Conservation (phyloP, 37 sponge, comb jelly and placozoan species). For the Cliona cf. orientalis region DNA sequence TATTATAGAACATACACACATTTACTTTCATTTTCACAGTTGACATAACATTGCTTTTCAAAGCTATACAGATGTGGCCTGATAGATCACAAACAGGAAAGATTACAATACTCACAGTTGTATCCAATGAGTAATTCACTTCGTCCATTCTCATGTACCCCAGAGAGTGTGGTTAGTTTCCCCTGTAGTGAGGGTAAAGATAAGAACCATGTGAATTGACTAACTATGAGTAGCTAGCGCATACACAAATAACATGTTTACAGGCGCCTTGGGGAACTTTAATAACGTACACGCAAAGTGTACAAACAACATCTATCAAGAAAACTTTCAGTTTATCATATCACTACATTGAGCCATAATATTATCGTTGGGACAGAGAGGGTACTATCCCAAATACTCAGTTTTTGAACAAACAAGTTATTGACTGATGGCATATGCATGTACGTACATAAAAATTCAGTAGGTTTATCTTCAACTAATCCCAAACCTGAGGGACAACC, state of each 20-base stretch:
- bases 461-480: too few species aligned
- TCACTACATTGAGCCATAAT: not conserved
- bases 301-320: not conserved
- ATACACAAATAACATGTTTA: not conserved
- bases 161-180: slow-evolving; percentile 32
- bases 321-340: not conserved
- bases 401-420: too few species aligned
- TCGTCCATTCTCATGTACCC: slow-evolving; percentile 11
- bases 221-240: not conserved
- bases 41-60: too few species aligned
- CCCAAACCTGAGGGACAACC: too few species aligned
- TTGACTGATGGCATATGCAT: too few species aligned
- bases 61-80: too few species aligned
- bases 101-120: slow-evolving; percentile 49
- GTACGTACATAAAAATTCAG: too few species aligned
- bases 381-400: not conserved
- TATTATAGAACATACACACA: too few species aligned
- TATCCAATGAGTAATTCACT: slow-evolving; percentile 69
- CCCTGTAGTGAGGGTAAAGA: slow-evolving; percentile 9
- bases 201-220: not conserved
- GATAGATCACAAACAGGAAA: too few species aligned
- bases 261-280: not conserved
- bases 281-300: not conserved
- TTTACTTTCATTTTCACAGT: too few species aligned
- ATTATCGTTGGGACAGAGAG: not conserved